phyloP scores from a whole-genome alignment of 2,888 invertebrate genomes.

The Muschampia plurimacula region DNA sequence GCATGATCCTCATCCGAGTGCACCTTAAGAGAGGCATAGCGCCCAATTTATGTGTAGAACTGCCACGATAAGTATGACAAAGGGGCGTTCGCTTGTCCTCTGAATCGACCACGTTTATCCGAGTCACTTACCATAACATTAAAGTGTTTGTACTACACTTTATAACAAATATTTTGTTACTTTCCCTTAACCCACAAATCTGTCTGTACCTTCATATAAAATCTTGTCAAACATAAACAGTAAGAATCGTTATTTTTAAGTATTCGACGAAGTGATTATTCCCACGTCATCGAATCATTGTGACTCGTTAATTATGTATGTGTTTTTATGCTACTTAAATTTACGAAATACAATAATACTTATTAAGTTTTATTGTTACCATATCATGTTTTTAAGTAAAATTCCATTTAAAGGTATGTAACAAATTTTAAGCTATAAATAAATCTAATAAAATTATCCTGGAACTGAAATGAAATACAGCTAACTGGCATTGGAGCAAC shows the following conservation, averaged over 20 bases:
- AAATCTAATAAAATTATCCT: too few species aligned
- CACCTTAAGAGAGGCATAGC: constrained; percentile 41
- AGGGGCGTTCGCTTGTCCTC: constrained; percentile 38
- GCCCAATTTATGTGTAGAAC: constrained; percentile 37
- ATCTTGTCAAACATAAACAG: constrained; percentile 14
- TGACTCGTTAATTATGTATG: background rate
- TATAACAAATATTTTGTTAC: background rate
- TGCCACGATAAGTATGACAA: constrained; percentile 42
- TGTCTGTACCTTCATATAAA: constrained; percentile 14
- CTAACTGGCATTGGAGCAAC: too few species aligned
- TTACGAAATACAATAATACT: too few species aligned
- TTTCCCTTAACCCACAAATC: constrained; percentile 22
- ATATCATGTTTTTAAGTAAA: too few species aligned
- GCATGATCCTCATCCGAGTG: constrained; percentile 37
- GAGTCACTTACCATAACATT: constrained; percentile 29
- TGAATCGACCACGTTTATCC: constrained; percentile 24
- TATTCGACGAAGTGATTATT: background rate
- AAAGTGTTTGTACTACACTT: constrained; percentile 31
- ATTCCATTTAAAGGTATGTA: too few species aligned
- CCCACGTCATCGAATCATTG: background rate
- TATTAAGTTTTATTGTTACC: too few species aligned
- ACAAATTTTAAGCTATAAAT: too few species aligned
- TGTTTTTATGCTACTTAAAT: too few species aligned
- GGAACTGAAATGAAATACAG: too few species aligned
- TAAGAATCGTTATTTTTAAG: background rate